Evolutionary conservation across 2,888 invertebrate species (phyloP).

Genomic region (Drosophila infuscata): DNA sequence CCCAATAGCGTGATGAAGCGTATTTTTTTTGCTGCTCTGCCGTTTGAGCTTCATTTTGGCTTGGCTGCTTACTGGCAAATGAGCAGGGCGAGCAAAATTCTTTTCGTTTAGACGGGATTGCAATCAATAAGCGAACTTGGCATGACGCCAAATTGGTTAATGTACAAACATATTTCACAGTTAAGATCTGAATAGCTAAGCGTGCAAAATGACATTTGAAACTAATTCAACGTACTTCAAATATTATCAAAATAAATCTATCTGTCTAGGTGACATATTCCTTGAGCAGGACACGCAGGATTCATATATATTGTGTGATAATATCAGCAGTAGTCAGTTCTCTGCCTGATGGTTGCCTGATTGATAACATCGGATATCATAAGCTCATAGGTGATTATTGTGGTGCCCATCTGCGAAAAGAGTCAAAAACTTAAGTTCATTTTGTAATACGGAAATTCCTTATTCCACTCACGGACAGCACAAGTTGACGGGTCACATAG

Average conservation of each 20-base stretch:
- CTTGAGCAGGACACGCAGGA: neutral
- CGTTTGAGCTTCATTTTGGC: constrained; percentile 49
- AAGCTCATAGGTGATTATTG: constrained; percentile 89
- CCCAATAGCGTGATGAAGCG: constrained; percentile 86
- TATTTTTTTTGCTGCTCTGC: constrained; percentile 69
- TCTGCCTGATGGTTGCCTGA: constrained; percentile 72
- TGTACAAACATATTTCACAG: constrained; percentile 33
- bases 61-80: constrained; percentile 36
- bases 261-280: neutral
- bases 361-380: constrained; percentile 86
- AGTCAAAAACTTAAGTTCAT: no score
- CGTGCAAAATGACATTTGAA: constrained; percentile 51
- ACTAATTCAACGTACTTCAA: constrained; percentile 16
- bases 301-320: neutral
- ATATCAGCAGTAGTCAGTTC: constrained; percentile 71
- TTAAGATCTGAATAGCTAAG: constrained; percentile 46
- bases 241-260: constrained; percentile 22
- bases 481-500: constrained; percentile 81
- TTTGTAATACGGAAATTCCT: rapidly evolving
- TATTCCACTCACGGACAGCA: constrained; percentile 72
- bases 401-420: constrained; percentile 86
- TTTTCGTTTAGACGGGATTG: constrained; percentile 16
- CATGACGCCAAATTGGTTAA: constrained; percentile 32
- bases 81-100: constrained; percentile 11
- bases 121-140: constrained; percentile 26